These are phyloP conservation scores for Oikopleura albicans DNA, from an alignment of 23 tunicate genomes.

Conservation along the genomic window DNA sequence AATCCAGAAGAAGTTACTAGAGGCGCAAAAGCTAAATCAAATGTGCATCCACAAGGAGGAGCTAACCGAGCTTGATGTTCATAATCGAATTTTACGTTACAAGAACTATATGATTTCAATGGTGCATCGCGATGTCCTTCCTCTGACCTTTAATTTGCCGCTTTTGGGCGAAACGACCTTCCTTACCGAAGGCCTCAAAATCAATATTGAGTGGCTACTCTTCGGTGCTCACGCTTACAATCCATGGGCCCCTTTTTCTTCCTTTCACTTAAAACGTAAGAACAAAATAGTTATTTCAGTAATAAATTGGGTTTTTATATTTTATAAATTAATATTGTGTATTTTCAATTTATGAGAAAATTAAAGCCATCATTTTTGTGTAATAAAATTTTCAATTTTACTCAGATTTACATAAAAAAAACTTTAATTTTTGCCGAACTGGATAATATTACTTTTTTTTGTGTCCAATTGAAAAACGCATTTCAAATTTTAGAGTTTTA, in stretches of 20 bases:
- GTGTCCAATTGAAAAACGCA: too few species aligned
- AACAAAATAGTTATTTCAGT: too few species aligned
- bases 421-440: too few species aligned
- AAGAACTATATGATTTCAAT: conserved; percentile 85
- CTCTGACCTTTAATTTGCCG: conserved; percentile 28
- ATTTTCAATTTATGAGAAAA: too few species aligned
- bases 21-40: conserved; percentile 69
- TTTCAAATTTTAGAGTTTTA: too few species aligned
- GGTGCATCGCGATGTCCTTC: conserved; percentile 23
- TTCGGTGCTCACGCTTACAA: conserved; percentile 29
- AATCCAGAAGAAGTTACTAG: conserved; percentile 49
- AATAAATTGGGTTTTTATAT: too few species aligned
- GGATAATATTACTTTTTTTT: too few species aligned
- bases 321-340: too few species aligned
- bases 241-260: conserved; percentile 52
- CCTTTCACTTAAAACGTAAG: conserved; percentile 8
- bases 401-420: too few species aligned
- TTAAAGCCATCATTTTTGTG: too few species aligned
- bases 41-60: conserved; percentile 90
- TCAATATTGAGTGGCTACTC: conserved; percentile 51
- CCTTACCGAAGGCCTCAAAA: conserved; percentile 51
- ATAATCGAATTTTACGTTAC: conserved; percentile 74
- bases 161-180: conserved; percentile 44
- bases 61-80: conserved; percentile 68
- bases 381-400: too few species aligned